Evolutionary conservation across 2,797 vertebrate genomes (phyloP), one percentile per base, ranked within the genome.

Genomic region (Diplodus puntazzo): DNA sequence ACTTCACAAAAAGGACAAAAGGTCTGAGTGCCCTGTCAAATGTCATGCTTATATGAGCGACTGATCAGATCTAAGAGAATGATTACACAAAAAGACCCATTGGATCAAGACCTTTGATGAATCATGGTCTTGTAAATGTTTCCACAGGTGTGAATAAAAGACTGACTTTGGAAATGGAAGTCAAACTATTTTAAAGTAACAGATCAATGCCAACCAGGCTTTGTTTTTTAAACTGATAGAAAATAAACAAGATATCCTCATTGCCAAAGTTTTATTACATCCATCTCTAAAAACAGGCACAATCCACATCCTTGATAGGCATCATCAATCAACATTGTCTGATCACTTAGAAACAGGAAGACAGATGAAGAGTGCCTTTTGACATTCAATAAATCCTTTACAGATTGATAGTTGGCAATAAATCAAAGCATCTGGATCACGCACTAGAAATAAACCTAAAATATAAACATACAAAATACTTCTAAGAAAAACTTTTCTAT

Each of bases 21-120:
- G 25, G 76, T 82, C 58, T 77, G 75, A 74, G 69, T 70, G 49
- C 80, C 77, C 71, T 74, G 61, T 81, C 79, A 59, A 42, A 55
- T 76, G 25, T 53, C 62, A 70, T 80, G 58, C 62, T 63, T 71
- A 45, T 14, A 43, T 2, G 4, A 70, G 39, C 49, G 10, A 50
- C 18, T 0, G 23, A 74, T 69, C 50, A 50, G 71, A 85, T 87
- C 55, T 77, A 55, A 82, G 65, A 71, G 72, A 50, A 52, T 52
- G 71, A 80, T 81, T 81, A 58, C 52, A 45, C 39, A 61, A 57
- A 79, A 70, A 77, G 48, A 80, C 63, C 2, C 58, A 75, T 48
- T 81, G 66, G 50, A 79, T 71, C 9, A 52, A 77, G 70, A 79
- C 43, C 18, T 74, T 79, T 25, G 61, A 72, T 79, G 65, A 65